Conservation (phyloP, 1,140 invertebrate species). For the Caenorhabditis inopinata region DNA sequence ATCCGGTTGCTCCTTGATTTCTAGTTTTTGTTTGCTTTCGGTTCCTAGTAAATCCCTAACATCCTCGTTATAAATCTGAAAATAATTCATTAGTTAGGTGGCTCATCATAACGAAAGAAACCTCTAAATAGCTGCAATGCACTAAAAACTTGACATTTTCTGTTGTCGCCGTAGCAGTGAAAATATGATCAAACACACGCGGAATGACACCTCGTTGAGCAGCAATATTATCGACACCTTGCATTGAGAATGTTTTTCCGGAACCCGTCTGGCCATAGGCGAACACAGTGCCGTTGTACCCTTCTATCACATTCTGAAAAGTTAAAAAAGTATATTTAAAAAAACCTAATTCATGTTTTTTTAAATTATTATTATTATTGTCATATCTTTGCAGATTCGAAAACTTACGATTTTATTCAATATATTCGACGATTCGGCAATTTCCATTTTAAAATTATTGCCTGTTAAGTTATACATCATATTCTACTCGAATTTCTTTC, state of each 20-base stretch:
- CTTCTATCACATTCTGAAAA: slow-evolving; percentile 72
- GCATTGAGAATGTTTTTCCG: slow-evolving; percentile 72
- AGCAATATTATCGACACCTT: slow-evolving; percentile 69
- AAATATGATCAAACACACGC: slow-evolving; percentile 83
- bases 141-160: slow-evolving; percentile 81
- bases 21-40: slow-evolving; percentile 74
- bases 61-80: slow-evolving; percentile 80
- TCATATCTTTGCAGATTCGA: no score
- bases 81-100: background rate
- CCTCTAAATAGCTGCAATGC: slow-evolving; percentile 84
- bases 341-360: no score
- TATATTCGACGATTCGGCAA: no score
- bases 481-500: no score
- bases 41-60: slow-evolving; percentile 80
- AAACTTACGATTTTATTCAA: no score
- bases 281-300: slow-evolving; percentile 72
- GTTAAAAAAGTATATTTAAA: no score
- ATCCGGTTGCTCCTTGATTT: slow-evolving; percentile 79
- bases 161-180: slow-evolving; percentile 83
- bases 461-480: no score
- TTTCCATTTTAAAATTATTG: no score
- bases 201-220: slow-evolving; percentile 79
- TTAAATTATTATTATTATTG: no score
- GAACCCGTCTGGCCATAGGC: slow-evolving; percentile 72
- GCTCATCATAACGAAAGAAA: slow-evolving; percentile 6